Base-by-base conservation (phyloP, 2,888 invertebrate species). In the Cephus sareptanus region DNA sequence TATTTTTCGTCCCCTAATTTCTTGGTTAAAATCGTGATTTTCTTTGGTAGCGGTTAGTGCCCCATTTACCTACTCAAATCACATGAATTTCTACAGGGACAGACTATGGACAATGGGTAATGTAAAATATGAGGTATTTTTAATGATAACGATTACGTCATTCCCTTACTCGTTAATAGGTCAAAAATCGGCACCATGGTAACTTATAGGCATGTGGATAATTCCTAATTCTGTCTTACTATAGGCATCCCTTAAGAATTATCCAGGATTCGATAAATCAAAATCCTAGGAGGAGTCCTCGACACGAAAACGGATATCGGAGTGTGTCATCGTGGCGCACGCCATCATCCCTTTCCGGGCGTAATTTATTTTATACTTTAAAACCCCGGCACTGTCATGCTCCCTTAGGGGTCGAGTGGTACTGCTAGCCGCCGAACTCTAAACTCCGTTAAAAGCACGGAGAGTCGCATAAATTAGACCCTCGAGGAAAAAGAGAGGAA, bases 381-480 rank as follows among this genome's bases (percentile, higher is more conserved):
- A 87, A 89, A 87, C 83, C 40, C 83, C 80, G 83, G 80, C 82
- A 84, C 84, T 86, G 89, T 89, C 90, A 88, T 88, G 89, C 88
- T 89, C 85, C 80, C 83, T 83, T 84, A 83, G 84, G 85, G 86
- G 85, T 89, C 87, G 89, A 90, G 89, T 90, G 90, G 90, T 87
- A 90, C 88, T 88, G 86, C 89, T 89, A 88, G 87, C 87, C 90
- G 84, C 90, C 86, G 83, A 88, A 86, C 86, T 88, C 86, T 84
- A 86, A 85, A 85, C 82, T 86, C 84, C 79, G 81, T 83, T 81
- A 78, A 81, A 79, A 81, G 78, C 82, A 79, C 76, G 79, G 81
- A 78, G 81, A 74, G 70, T 77, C 79, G 81, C 84, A 86, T 87
- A 87, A 87, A 88, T 87, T 85, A 84, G 80, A 73, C 79, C 75